phyloP scores from a whole-genome alignment of 2,888 invertebrate genomes.

The Lasius platythorax region DNA sequence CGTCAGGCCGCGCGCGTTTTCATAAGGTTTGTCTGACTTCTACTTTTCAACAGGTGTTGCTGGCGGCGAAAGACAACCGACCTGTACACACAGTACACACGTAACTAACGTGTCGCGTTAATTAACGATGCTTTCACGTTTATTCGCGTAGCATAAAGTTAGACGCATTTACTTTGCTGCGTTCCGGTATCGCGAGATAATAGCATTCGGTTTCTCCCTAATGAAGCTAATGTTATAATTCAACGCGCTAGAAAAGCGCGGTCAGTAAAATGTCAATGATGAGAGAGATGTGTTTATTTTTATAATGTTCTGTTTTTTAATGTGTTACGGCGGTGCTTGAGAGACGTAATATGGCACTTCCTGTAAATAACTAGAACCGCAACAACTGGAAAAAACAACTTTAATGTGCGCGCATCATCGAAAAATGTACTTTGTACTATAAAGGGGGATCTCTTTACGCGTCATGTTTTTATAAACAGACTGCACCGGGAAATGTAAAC shows the following conservation, averaged over 20 bases:
- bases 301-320: slow-evolving; percentile 22
- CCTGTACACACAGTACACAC: background rate
- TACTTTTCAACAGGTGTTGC: slow-evolving; percentile 67
- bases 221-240: slow-evolving; percentile 35
- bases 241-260: slow-evolving; percentile 19
- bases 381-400: slow-evolving; percentile 26
- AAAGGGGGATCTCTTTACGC: slow-evolving; percentile 23
- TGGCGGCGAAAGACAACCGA: slow-evolving; percentile 43
- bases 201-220: slow-evolving; percentile 35
- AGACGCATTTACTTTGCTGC: slow-evolving; percentile 1
- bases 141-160: slow-evolving; percentile 29
- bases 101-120: slow-evolving; percentile 47
- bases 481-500: slow-evolving; percentile 42
- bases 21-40: slow-evolving; percentile 56
- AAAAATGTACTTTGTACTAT: slow-evolving; percentile 32
- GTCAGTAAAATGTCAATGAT: slow-evolving; percentile 17
- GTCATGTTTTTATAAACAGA: slow-evolving; percentile 39
- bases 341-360: background rate
- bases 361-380: slow-evolving; percentile 36
- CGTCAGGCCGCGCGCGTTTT: slow-evolving; percentile 39
- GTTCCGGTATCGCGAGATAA: slow-evolving; percentile 32
- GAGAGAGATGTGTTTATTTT: slow-evolving; percentile 28
- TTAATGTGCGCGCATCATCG: slow-evolving; percentile 38
- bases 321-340: background rate
- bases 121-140: slow-evolving; percentile 63